These are phyloP conservation scores for Drosophila mercatorum DNA, from an alignment of 2,888 invertebrate species.

Conservation along the genomic window DNA sequence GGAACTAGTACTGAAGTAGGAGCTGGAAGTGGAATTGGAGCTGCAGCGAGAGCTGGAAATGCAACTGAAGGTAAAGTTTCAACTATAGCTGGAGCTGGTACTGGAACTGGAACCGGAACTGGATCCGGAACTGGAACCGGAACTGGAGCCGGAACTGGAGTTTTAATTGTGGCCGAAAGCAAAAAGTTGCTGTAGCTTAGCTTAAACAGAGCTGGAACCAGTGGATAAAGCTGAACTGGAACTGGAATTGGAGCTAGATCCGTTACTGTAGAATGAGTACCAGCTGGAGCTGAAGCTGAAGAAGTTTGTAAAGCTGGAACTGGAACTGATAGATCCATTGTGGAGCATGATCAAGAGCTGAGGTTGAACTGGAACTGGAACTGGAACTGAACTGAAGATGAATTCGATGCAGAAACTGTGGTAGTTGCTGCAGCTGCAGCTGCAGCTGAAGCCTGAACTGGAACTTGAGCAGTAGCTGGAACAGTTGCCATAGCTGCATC, in stretches of 20 bases:
- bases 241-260: neutral
- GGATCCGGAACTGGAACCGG: neutral
- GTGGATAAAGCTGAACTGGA: neutral
- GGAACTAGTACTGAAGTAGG: neutral
- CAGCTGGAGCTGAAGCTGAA: neutral
- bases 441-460: neutral
- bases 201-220: too few species aligned
- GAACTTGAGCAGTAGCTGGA: neutral
- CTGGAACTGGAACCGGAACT: neutral
- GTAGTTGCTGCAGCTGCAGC: neutral
- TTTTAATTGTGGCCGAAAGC: too few species aligned
- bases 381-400: too few species aligned
- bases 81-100: neutral
- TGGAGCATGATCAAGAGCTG: too few species aligned
- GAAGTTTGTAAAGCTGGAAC: too few species aligned
- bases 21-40: neutral
- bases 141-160: neutral
- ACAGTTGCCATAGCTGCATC: too few species aligned
- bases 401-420: too few species aligned
- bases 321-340: neutral
- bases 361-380: neutral
- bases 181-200: too few species aligned
- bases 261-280: too few species aligned
- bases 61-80: neutral
- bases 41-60: neutral